Percentiles rank a stretch among this genome's conserved stretches.
phyloP scores from a whole-genome alignment of 2,113 vertebrate species.

The Oncorhynchus gorbuscha region DNA sequence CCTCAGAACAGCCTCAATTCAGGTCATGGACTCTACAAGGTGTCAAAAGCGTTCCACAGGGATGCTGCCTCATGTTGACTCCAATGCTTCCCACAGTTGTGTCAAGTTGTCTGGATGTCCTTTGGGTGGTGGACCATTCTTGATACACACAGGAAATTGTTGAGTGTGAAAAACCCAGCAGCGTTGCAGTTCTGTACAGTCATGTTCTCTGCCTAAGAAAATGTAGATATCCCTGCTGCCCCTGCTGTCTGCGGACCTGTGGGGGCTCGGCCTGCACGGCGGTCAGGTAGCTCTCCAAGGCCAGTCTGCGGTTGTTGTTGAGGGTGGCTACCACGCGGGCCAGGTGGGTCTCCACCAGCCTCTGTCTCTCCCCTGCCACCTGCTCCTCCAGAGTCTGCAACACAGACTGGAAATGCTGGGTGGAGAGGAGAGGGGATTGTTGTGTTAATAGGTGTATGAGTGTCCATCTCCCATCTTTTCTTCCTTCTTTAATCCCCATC shows the following conservation, averaged over 20 bases:
- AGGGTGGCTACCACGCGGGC: conserved; percentile 84
- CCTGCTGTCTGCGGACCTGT: conserved; percentile 68
- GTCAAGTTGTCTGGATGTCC: too few species aligned
- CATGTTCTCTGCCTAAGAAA: neutral
- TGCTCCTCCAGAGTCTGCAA: conserved; percentile 91
- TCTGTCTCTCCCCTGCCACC: conserved; percentile 84
- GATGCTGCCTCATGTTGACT: too few species aligned
- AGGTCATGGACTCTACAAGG: too few species aligned
- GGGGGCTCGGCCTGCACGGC: conserved; percentile 82
- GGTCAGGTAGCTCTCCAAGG: conserved; percentile 85
- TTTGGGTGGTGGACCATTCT: too few species aligned
- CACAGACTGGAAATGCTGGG: conserved; percentile 90
- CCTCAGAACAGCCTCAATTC: too few species aligned
- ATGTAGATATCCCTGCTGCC: too few species aligned
- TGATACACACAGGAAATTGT: too few species aligned
- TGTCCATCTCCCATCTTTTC: conserved; percentile 68
- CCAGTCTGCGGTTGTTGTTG: conserved; percentile 86
- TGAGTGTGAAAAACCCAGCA: too few species aligned
- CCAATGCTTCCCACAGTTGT: too few species aligned
- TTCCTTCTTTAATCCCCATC: neutral
- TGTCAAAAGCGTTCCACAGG: too few species aligned
- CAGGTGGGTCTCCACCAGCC: conserved; percentile 87
- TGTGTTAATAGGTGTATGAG: conserved; percentile 47
- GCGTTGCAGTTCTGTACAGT: neutral
- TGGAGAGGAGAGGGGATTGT: neutral